phyloP scores from a whole-genome alignment of 2,797 vertebrate genomes.

The Acanthopagrus latus region DNA sequence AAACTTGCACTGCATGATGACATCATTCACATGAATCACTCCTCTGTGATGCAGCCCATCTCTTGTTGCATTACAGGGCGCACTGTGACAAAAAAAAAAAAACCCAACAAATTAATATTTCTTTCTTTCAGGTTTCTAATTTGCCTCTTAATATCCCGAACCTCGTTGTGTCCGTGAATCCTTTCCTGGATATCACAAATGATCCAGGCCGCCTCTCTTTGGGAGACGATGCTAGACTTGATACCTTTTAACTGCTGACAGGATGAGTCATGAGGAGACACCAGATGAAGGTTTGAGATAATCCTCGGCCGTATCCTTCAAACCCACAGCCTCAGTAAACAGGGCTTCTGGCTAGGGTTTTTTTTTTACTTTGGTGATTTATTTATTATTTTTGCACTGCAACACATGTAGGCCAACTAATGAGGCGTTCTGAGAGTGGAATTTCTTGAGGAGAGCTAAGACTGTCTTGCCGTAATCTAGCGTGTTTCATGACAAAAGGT shows the following conservation, averaged over 20 bases:
- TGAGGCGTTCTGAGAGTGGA: background rate
- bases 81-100: background rate
- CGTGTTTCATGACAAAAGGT: too few relatives aligned
- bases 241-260: slow-evolving; percentile 66
- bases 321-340: slow-evolving; percentile 31
- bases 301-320: slow-evolving; percentile 42
- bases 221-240: slow-evolving; percentile 46
- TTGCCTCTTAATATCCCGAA: slow-evolving; percentile 53
- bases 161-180: slow-evolving; percentile 32
- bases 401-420: slow-evolving; percentile 1
- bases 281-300: slow-evolving; percentile 64
- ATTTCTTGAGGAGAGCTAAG: background rate
- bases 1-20: slow-evolving; percentile 59
- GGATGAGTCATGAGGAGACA: slow-evolving; percentile 69
- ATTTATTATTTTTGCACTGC: slow-evolving; percentile 3
- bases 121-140: slow-evolving; percentile 39
- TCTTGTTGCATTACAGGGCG: slow-evolving; percentile 21
- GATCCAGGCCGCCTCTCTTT: slow-evolving; percentile 38
- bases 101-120: slow-evolving; percentile 28
- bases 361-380: slow-evolving; percentile 5
- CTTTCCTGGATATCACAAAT: slow-evolving; percentile 53
- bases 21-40: slow-evolving; percentile 67
- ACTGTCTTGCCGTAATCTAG: background rate
- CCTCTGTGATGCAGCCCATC: slow-evolving; percentile 12
- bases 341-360: background rate